Evolutionary conservation across 2,113 vertebrate species (phyloP).

Genomic region (Camelus dromedarius): DNA sequence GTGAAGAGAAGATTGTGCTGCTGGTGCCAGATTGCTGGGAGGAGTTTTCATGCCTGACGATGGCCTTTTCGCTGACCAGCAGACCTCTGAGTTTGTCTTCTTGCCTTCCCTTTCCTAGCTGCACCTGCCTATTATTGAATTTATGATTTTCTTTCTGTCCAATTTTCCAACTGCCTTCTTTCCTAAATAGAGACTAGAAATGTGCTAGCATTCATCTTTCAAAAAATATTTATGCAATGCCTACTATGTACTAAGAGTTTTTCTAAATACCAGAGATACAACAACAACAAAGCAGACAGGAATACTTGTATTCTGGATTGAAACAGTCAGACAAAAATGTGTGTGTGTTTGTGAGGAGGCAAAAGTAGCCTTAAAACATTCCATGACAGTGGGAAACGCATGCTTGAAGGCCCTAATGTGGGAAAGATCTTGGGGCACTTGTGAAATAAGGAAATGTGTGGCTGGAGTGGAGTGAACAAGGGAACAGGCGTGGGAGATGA

Average conservation of each 20-base stretch:
- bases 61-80: not conserved
- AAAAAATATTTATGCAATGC: constrained; percentile 1
- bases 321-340: not conserved
- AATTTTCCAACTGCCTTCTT: not conserved
- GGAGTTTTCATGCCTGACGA: not conserved
- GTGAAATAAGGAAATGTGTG: not conserved
- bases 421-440: not conserved
- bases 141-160: not conserved
- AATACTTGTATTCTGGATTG: not conserved
- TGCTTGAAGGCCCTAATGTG: not conserved
- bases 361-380: not conserved
- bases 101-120: not conserved
- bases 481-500: not conserved
- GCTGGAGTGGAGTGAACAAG: not conserved
- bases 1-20: constrained; percentile 59
- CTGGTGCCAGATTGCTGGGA: constrained; percentile 42
- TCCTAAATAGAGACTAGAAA: not conserved
- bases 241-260: not conserved
- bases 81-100: not conserved
- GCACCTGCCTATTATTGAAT: not conserved
- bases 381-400: not conserved
- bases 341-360: not conserved
- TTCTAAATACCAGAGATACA: not conserved
- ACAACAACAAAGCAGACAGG: not conserved
- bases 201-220: not conserved